Evolutionary conservation across 2,888 invertebrate genomes (phyloP), one percentile per base, ranked within the genome.

Genomic region (Eledona agricola): DNA sequence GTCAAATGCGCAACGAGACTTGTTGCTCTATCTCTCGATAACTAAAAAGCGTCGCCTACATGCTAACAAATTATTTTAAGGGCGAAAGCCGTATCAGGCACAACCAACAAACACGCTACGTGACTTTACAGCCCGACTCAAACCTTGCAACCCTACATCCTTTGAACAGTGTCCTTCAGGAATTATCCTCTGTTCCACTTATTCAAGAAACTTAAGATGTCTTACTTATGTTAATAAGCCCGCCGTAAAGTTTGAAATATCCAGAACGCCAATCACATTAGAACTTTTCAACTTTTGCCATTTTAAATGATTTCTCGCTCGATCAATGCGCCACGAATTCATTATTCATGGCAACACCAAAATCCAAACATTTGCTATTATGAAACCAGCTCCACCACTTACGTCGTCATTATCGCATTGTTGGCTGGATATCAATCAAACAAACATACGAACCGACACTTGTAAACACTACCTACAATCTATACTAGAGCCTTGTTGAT

Each of bases 61-160:
- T 35, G 35, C 20, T 20, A 20, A 35, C 26, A 40, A 40, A 11
- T 40, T 17, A 40, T 40, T 38, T 38, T 20, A 26, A 25, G 15
- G 38, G 29, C 20, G 19, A 40, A 40, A 28, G 28, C 28, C 28
- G 28, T 40, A 40, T 40, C 40, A 40, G 40, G 40, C 29, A 40
- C 29, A 40, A 25, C 38, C 38, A 10, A 38, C 23, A 38, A 40
- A 26, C 19, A 19, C 5, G 28, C 40, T 40, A 40, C 40, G 40
- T 40, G 40, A 40, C 40, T 28, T 40, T 40, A 28, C 29, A 28
- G 11, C 25, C 40, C 6, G n/a, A 26, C 19, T 40, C 17, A 40
- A 40, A 40, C 26, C 20, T 26, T 38, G 23, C 9, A 38, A 15
- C 6, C 9, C 20, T 20, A 35, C 35, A 35, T 35, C 22, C 35